Percentiles rank a stretch among this genome's conserved stretches.
phyloP scores from a whole-genome alignment of 2,888 invertebrate genomes.

The Trichogramma dendrolimi region DNA sequence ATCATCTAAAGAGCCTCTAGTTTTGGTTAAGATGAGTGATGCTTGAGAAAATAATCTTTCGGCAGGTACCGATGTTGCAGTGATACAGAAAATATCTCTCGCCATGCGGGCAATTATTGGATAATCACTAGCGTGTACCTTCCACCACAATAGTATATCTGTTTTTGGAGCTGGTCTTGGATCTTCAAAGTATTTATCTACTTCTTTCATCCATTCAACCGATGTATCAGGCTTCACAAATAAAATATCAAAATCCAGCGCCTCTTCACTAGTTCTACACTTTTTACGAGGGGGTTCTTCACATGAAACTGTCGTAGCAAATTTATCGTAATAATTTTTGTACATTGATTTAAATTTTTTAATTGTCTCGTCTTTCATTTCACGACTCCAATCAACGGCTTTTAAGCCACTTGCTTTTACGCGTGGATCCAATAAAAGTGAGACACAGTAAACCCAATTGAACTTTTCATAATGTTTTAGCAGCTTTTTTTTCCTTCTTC shows the following conservation, averaged over 20 bases:
- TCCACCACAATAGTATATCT: slow-evolving; percentile 21
- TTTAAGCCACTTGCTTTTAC: slow-evolving; percentile 14
- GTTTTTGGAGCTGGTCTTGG: slow-evolving; percentile 6
- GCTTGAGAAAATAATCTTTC: slow-evolving; percentile 12
- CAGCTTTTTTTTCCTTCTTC: slow-evolving; percentile 12
- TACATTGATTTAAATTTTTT: slow-evolving; percentile 12
- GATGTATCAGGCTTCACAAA: not conserved
- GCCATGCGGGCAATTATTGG: slow-evolving; percentile 15
- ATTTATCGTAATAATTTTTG: not conserved
- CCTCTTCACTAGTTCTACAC: not conserved
- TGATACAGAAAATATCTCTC: slow-evolving; percentile 13
- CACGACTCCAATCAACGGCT: slow-evolving; percentile 9
- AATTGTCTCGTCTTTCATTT: slow-evolving; percentile 6
- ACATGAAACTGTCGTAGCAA: not conserved
- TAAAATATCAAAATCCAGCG: not conserved
- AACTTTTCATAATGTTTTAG: slow-evolving; percentile 19
- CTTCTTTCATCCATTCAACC: not conserved
- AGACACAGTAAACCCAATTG: slow-evolving; percentile 16
- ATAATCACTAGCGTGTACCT: slow-evolving; percentile 8
- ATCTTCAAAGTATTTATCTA: slow-evolving; percentile 10
- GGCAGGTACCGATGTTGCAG: slow-evolving; percentile 18
- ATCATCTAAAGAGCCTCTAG: slow-evolving; percentile 8
- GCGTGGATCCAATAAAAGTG: slow-evolving; percentile 18
- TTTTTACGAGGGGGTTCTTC: not conserved
- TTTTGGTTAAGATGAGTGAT: slow-evolving; percentile 13